phyloP scores from a whole-genome alignment of 2,113 vertebrate genomes.

The Oncorhynchus gorbuscha region DNA sequence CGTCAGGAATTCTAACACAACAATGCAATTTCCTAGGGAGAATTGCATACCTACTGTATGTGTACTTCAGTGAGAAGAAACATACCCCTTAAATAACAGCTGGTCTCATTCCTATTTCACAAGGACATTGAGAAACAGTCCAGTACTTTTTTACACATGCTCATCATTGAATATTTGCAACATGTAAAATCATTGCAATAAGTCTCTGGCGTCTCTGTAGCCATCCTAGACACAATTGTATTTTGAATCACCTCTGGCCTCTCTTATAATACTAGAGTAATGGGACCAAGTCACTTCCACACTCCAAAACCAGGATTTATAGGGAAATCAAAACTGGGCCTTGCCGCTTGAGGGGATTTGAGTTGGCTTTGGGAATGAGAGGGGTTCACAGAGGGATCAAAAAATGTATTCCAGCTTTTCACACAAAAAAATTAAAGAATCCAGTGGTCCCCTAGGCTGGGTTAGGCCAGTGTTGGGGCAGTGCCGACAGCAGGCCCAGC shows the following conservation, averaged over 20 bases:
- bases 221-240: constrained; percentile 54
- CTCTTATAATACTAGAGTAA: constrained; percentile 67
- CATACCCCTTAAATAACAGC: too few species aligned
- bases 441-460: constrained; percentile 46
- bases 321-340: constrained; percentile 68
- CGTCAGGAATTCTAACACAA: too few species aligned
- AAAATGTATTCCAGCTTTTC: constrained; percentile 48
- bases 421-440: background rate
- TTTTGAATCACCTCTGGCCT: constrained; percentile 65
- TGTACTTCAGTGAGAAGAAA: too few species aligned
- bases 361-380: constrained; percentile 50
- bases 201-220: constrained; percentile 49
- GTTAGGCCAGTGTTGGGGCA: constrained; percentile 31
- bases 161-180: constrained; percentile 57
- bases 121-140: background rate
- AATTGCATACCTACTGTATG: too few species aligned
- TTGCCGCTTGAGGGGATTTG: constrained; percentile 61
- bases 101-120: too few species aligned
- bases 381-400: constrained; percentile 29
- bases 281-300: constrained; percentile 70
- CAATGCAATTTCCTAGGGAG: too few species aligned
- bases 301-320: constrained; percentile 75
- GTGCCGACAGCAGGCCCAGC: constrained; percentile 38
- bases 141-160: constrained; percentile 35
- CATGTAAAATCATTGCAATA: constrained; percentile 48